Evolutionary conservation across 2,113 vertebrate genomes (phyloP), one percentile per base, ranked within the genome.

Genomic region (Lanius ludovicianus): DNA sequence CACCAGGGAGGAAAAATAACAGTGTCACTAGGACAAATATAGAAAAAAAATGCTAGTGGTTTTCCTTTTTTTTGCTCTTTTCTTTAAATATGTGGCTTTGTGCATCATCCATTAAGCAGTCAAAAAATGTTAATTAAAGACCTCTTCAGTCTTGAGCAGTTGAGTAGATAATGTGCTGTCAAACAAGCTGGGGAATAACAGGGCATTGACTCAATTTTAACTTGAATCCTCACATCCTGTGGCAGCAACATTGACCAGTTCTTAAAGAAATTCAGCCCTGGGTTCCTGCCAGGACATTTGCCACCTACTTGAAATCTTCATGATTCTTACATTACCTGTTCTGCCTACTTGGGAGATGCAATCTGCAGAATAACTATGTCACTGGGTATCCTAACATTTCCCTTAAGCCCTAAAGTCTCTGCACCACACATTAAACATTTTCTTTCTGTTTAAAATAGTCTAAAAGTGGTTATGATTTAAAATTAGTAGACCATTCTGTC

Each of bases 401-500:
- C 56, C 73, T 93, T 50, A 74, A 53, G 47, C 16, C 25, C 23
- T 81, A 39, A 74, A 57, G 21, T 86, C 37, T 83, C 46, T 62
- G 21, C 69, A 75, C 4, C 47, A 80, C 42, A 50, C 63, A 35
- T 83, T 35, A 86, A 82, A 70, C 33, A 52, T 90, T 57, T 90
- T 76, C 23, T 71, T 91, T 74, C 59, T 78, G 55, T 87, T 94
- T 91, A 71, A 74, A 50, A 62, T 35, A 70, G n/a, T 47, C 73
- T 84, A 62, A 82, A 92, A 95, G 67, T 35, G 42, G 28, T 39
- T 62, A 27, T 39, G 59, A 86, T 57, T 90, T 96, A 94, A 93
- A 96, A 88, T 93, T 92, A 90, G 88, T 11, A 87, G 78, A 24
- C 19, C 12, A 25, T 91, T 88, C 70, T 91, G 52, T 73, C 70